A percentile compares a stretch with the other conserved stretches of the same genome.
Conservation (phyloP, 2,888 invertebrate genomes). For the Lamellibrachia columna region DNA sequence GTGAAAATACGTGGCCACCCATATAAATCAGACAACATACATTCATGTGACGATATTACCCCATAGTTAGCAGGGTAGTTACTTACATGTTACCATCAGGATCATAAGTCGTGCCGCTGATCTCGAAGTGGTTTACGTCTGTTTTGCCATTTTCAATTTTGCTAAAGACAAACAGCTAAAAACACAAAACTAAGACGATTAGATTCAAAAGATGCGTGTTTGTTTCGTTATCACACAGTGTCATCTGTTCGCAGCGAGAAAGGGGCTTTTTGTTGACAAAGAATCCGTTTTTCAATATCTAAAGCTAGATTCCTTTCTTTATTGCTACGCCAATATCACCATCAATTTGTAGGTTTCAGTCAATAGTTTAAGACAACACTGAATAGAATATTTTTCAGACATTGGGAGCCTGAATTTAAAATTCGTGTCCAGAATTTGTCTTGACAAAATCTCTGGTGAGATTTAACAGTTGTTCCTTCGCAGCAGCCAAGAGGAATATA, state of each 20-base stretch:
- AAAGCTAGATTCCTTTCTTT: neutral
- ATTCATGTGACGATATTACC: constrained; percentile 6
- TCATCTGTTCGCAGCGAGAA: neutral
- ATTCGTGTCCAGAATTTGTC: no score
- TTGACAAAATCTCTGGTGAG: no score
- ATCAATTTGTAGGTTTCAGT: neutral
- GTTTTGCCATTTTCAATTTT: constrained; percentile 89
- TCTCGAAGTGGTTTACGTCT: constrained; percentile 87
- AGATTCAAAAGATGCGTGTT: neutral
- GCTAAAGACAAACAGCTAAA: constrained; percentile 90
- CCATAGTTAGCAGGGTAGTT: neutral
- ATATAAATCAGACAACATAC: neutral
- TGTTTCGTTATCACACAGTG: neutral
- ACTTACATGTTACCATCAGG: constrained; percentile 78
- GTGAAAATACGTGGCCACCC: neutral
- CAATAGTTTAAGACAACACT: neutral
- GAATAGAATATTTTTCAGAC: neutral
- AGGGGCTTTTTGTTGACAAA: neutral
- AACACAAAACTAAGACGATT: constrained; percentile 29
- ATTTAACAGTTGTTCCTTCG: no score
- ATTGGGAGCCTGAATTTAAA: no score
- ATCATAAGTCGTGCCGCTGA: constrained; percentile 98
- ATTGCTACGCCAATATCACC: neutral
- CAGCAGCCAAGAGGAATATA: neutral
- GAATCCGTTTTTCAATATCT: neutral